Evolutionary conservation across 2,888 invertebrate genomes (phyloP), one percentile per base, ranked within the genome.

Genomic region (Aphodius sticticus): DNA sequence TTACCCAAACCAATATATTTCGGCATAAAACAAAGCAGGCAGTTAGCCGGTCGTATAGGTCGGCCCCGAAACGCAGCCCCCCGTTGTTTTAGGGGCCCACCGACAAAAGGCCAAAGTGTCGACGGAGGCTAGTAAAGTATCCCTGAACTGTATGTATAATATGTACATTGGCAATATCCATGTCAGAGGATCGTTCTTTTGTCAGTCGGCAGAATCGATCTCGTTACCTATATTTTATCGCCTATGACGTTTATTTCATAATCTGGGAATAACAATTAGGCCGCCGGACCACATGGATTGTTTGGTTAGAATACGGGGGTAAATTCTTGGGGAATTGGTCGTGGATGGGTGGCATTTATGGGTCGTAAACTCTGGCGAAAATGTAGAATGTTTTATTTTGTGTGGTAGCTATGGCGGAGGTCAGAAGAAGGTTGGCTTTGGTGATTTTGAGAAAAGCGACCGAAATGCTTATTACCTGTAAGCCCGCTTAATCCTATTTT

Each of bases 41-140:
- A 37, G 76, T 82, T 80, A 70, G 76, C 74, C 72, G 69, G 82
- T 79, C 75, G 81, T 81, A 76, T 79, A 76, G 81, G 77, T 82
- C 81, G 77, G 77, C 82, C 82, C 79, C 77, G 80, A 82, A 81
- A 74, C 79, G 81, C 77, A 80, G 78, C 82, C 83, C 82, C 83
- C 83, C 80, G 83, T 79, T 71, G 82, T 76, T 82, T 82, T 79
- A 82, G 78, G 77, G 36, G 77, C 78, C 53, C 53, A 76, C 82
- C 83, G 82, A 83, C 82, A 82, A 83, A 53, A 83, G 76, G 79
- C 75, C 79, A 74, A 82, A 82, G 82, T 82, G 83, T 82, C 82
- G 81, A 81, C 76, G 74, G 72, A 76, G 77, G 72, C 76, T 79
- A 76, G 53, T 81, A 81, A 79, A 81, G 78, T 78, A 79, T 81